Conservation (phyloP, 2,113 vertebrate species). For the Heterochromis multidens region DNA sequence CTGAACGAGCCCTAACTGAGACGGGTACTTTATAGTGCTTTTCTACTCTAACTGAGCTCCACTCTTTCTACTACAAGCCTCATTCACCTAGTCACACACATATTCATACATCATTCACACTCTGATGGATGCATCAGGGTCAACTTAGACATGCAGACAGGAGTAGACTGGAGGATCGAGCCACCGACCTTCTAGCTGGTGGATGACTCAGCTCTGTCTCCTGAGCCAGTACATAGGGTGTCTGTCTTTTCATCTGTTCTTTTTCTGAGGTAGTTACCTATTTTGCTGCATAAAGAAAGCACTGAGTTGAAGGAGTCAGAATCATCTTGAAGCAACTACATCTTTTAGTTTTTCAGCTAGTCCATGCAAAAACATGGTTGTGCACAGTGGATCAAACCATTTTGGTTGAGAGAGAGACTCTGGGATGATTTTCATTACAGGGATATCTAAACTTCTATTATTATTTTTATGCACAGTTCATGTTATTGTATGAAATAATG, state of each 20-base stretch:
- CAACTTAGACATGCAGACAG: too few species aligned
- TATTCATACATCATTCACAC: too few species aligned
- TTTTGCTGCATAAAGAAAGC: background rate
- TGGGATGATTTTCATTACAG: rapidly evolving
- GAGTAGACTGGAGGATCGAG: background rate
- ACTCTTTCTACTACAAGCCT: too few species aligned
- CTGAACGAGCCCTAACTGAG: too few species aligned
- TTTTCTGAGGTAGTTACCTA: rapidly evolving
- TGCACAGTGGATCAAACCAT: background rate
- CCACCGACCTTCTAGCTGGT: rapidly evolving
- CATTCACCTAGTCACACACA: too few species aligned
- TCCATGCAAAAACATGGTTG: too few species aligned
- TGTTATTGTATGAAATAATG: background rate
- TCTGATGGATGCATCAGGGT: background rate
- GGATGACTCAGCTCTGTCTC: background rate
- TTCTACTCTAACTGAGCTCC: too few species aligned
- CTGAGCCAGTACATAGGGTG: background rate
- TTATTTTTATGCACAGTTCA: background rate
- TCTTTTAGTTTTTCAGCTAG: rapidly evolving
- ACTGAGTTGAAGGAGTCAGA: rapidly evolving
- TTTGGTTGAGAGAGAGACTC: rapidly evolving
- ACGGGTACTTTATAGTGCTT: too few species aligned
- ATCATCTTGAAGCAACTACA: background rate
- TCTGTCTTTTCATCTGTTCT: background rate
- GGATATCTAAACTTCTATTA: too few species aligned